Evolutionary conservation across 2,797 vertebrate species (phyloP), one percentile per base, ranked within the genome.

Genomic region (Fistularia commersonii): DNA sequence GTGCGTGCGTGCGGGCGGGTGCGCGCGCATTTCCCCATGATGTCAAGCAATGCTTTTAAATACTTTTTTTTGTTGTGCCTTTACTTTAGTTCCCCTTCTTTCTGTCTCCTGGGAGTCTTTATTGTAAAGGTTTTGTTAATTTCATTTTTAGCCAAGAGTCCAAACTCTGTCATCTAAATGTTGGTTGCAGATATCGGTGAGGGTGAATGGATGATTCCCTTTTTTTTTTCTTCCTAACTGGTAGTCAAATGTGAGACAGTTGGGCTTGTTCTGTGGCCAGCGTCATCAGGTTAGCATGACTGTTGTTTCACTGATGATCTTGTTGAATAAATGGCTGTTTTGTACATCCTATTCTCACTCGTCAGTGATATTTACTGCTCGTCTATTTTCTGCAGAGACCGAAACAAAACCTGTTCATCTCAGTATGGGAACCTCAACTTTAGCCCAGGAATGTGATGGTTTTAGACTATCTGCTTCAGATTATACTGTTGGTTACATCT

Each of bases 261-360:
- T 8, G 14, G 32, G 7, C n/a, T 57, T 64, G 61, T 64, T 64
- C 39, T 46, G 8, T 53, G 3, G 10, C 8, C 3, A 35, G 14
- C 32, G 13, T 51, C 41, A 43, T 57, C 48, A 49, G 44, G 57
- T 60, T 56, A 32, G 39, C 7, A 1, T 45, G 55, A 3, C 34
- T n/a, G 43, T 57, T 62, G 50, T 60, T 62, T 61, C n/a, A 38
- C 39, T 38, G 51, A 82, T 75, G 76, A 79, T 75, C 13, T 45
- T 64, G 36, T 64, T 69, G 40, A 80, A 50, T 57, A 62, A 58
- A 52, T 41, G 4, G 8, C 2, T 43, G 45, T 23, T 23, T 23
- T 23, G 23, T 23, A 23, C 23, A 23, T 23, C 23, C 23, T 23
- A 23, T 23, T 23, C 23, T 23, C 23, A 23, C 23, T 23, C 23